phyloP scores from a whole-genome alignment of 1,140 invertebrate species.

The Drosophila simulans region DNA sequence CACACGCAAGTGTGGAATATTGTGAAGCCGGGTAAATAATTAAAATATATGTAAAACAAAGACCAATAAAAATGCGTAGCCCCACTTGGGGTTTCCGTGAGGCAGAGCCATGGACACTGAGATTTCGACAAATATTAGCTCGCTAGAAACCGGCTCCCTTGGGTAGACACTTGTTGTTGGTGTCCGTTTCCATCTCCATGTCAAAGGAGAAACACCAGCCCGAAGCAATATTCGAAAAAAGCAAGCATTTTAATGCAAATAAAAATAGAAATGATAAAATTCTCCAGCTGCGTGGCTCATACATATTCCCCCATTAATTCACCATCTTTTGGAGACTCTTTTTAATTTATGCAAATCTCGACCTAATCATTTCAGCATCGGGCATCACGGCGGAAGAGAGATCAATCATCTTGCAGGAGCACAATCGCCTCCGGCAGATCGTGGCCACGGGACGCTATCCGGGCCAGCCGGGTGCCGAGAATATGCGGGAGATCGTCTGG shows the following conservation, averaged over 20 bases:
- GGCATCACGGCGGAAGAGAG: constrained; percentile 90
- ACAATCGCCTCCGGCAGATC: constrained; percentile 91
- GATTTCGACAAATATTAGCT: constrained; percentile 58
- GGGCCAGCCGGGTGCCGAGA: constrained; percentile 90
- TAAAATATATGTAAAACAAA: constrained; percentile 52
- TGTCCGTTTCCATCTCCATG: constrained; percentile 5
- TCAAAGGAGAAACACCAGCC: constrained; percentile 46
- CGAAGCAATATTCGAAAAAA: constrained; percentile 48
- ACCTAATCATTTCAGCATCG: constrained; percentile 84
- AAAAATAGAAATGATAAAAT: constrained; percentile 81
- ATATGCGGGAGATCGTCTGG: constrained; percentile 95
- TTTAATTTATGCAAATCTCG: constrained; percentile 74
- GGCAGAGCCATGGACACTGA: constrained; percentile 43
- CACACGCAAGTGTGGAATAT: constrained; percentile 45
- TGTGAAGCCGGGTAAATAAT: constrained; percentile 32
- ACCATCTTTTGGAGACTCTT: constrained; percentile 2
- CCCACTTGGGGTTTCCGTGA: constrained; percentile 47
- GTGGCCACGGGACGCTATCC: constrained; percentile 91
- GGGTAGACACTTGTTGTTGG: constrained; percentile 8
- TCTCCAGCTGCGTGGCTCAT: constrained; percentile 44
- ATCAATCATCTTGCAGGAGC: constrained; percentile 90
- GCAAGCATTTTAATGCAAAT: constrained; percentile 62
- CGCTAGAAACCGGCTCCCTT: constrained; percentile 61
- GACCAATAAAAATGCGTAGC: constrained; percentile 42
- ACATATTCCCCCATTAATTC: constrained; percentile 37